Conservation (phyloP, 2,797 vertebrate species). For the Periophthalmus magnuspinnatus region DNA sequence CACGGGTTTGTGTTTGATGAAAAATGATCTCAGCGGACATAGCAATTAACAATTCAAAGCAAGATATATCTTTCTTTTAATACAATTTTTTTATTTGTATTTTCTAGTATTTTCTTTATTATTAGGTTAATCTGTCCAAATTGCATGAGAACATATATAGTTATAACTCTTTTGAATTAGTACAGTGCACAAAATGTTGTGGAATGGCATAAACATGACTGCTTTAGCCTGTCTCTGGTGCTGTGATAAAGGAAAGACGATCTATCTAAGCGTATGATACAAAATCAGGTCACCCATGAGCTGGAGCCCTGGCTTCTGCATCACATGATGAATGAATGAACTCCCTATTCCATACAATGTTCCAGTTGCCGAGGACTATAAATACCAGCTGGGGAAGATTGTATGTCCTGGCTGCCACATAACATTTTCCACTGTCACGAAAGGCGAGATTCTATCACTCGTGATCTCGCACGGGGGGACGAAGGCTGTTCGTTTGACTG, state of each 20-base stretch:
- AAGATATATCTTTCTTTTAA: no score
- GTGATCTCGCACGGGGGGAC: constrained; percentile 48
- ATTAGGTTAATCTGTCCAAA: not conserved
- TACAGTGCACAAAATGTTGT: no score
- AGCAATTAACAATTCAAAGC: no score
- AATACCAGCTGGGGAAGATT: constrained; percentile 68
- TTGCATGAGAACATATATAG: no score
- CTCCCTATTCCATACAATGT: constrained; percentile 70
- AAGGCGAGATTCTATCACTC: constrained; percentile 64
- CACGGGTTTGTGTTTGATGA: no score
- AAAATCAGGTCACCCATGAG: constrained; percentile 61
- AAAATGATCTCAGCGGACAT: no score
- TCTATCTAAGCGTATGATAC: constrained; percentile 42
- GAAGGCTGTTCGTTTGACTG: constrained; percentile 15
- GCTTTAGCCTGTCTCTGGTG: constrained; percentile 23
- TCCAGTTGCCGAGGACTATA: constrained; percentile 67
- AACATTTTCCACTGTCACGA: constrained; percentile 62
- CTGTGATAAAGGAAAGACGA: constrained; percentile 26
- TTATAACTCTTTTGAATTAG: no score
- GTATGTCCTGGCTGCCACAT: constrained; percentile 66
- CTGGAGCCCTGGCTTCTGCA: constrained; percentile 33
- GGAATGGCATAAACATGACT: not conserved
- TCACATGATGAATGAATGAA: constrained; percentile 74
- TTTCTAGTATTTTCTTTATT: not conserved
- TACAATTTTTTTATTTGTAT: no score